These are phyloP conservation scores for Trogon melanurus DNA, from an alignment of 2,113 vertebrate species.

Conservation along the genomic window DNA sequence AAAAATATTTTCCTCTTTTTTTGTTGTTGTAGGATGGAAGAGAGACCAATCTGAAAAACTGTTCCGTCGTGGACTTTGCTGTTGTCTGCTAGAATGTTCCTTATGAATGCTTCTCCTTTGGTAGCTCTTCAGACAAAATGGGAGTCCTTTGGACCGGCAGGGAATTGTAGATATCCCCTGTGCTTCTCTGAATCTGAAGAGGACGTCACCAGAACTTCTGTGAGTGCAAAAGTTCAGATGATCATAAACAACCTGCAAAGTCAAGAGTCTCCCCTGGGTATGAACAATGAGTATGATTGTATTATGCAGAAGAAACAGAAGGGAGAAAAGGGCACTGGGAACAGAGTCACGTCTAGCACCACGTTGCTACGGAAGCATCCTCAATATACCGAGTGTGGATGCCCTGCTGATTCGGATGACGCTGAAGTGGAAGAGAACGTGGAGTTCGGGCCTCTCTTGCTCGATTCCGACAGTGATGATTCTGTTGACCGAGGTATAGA, in stretches of 20 bases:
- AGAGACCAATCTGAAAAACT: constrained; percentile 18
- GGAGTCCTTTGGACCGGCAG: constrained; percentile 84
- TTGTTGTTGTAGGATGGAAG: constrained; percentile 74
- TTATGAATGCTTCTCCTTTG: constrained; percentile 91
- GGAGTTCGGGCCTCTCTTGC: constrained; percentile 43
- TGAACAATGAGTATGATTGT: constrained; percentile 81
- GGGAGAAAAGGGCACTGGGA: constrained; percentile 17
- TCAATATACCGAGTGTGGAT: neutral
- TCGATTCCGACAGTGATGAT: constrained; percentile 90
- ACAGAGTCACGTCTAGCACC: neutral
- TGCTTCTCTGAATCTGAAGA: constrained; percentile 85
- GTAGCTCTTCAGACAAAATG: constrained; percentile 89
- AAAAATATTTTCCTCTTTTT: neutral
- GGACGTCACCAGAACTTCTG: constrained; percentile 75
- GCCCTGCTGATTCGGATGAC: constrained; percentile 3
- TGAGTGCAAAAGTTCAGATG: constrained; percentile 90
- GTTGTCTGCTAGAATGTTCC: constrained; percentile 90
- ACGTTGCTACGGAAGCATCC: neutral
- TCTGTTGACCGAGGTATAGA: constrained; percentile 94
- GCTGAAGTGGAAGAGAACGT: constrained; percentile 6
- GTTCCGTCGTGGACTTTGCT: constrained; percentile 34
- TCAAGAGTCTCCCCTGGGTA: constrained; percentile 83
- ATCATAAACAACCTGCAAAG: constrained; percentile 90
- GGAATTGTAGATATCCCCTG: constrained; percentile 84
- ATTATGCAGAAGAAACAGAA: constrained; percentile 70